Conservation (phyloP, 2,888 invertebrate species). For the Oasisia sp. region DNA sequence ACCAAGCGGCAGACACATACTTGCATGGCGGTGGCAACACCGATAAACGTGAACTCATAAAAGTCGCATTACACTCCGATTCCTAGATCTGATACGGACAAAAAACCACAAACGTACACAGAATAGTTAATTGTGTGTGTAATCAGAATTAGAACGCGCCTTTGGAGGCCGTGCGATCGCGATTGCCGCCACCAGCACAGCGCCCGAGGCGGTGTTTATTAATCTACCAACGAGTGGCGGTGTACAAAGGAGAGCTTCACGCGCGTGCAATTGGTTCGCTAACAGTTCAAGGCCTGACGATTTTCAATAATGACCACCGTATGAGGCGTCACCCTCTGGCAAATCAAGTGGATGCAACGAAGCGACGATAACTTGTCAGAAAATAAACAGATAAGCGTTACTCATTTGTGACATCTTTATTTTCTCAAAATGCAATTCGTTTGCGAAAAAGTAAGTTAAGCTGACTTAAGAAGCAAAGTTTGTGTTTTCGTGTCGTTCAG, state of each 20-base stretch:
- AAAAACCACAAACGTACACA: neutral
- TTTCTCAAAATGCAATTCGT: too few relatives aligned
- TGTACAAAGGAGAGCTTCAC: neutral
- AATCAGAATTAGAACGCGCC: neutral
- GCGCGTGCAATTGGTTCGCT: neutral
- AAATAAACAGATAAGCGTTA: neutral
- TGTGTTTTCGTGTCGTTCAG: too few relatives aligned
- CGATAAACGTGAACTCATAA: neutral
- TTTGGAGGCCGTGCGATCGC: neutral
- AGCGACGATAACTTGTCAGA: neutral
- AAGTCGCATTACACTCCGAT: neutral
- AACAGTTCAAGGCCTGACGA: neutral
- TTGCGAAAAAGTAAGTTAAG: too few relatives aligned
- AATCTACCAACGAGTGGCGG: neutral
- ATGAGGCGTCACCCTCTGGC: neutral
- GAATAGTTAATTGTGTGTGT: neutral
- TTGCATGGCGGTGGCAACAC: neutral
- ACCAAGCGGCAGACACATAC: neutral
- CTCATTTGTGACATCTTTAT: too few relatives aligned
- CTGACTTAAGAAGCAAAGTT: too few relatives aligned
- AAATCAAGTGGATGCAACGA: slow-evolving; percentile 3
- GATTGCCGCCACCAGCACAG: neutral
- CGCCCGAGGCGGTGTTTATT: neutral
- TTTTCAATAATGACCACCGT: neutral
- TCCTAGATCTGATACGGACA: neutral